Base-by-base conservation (phyloP, 2,888 invertebrate species). In the Phania funesta region DNA sequence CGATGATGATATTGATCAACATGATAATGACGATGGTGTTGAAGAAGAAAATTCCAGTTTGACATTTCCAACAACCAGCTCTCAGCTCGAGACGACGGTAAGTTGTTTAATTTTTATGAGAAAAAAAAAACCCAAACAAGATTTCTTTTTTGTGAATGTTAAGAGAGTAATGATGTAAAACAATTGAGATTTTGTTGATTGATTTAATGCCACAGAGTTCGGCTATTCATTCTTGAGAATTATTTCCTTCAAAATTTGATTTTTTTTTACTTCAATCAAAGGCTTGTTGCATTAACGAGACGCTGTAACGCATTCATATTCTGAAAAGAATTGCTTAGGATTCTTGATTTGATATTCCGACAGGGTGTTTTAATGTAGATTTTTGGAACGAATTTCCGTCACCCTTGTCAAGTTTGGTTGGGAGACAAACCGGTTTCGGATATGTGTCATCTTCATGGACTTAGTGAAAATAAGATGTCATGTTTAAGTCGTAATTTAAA, bases 21-120 rank as follows among this genome's bases (percentile, higher is more conserved):
- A 29, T 62, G 35, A 52, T 60, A 44, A 56, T 67, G 44, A 20
- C 68, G 62, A n/a, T 38, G 46, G 54, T 75, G 54, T 54, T 70
- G 41, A 20, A 24, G 80, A 22, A 50, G 68, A 75, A 77, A 75
- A 78, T 82, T 82, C 82, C 82, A 65, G 82, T 78, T 78, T 78
- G 52, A 65, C 65, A 73, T 73, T 80, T 65, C 20, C 71, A 41
- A 50, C 58, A 46, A 65, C 29, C 50, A 79, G 65, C 68, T 70
- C 77, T 77, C 77, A 77, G 35, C 44, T 65, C 48, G 68, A 62
- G 75, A 74, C 24, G 62, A 41, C 62, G 80, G 80, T 74, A 80
- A 74, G 80, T 79, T 70, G 50, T 71, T 79, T 79, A 20, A 52
- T 32, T 70, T 65, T 60, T 58, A 64, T 64, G 38, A 48, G 13